A percentile compares a stretch with the other conserved stretches of the same genome.
These are phyloP conservation scores for Ophraella communa DNA, from an alignment of 2,888 invertebrate genomes.

Conservation along the genomic window DNA sequence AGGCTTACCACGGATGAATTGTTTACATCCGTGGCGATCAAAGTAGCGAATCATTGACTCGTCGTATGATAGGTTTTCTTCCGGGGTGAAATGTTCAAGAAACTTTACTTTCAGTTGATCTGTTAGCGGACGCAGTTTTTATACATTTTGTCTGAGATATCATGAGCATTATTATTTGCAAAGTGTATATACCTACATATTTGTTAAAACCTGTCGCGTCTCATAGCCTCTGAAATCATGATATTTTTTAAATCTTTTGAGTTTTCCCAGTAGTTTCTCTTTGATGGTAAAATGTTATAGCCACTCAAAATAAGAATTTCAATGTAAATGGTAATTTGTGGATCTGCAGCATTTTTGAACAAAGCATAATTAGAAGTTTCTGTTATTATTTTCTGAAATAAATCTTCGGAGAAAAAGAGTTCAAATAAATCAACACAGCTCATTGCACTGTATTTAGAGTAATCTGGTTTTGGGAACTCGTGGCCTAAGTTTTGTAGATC, in stretches of 20 bases:
- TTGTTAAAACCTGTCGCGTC: too few relatives aligned
- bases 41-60: neutral
- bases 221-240: too few relatives aligned
- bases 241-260: neutral
- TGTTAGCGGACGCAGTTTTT: too few relatives aligned
- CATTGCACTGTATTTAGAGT: neutral
- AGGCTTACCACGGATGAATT: neutral
- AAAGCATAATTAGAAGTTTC: neutral
- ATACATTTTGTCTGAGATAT: too few relatives aligned
- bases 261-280: neutral
- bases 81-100: too few relatives aligned
- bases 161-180: too few relatives aligned
- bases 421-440: conserved; percentile 4
- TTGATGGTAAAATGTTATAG: neutral
- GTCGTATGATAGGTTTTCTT: neutral
- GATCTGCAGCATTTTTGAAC: neutral
- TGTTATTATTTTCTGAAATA: neutral
- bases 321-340: neutral
- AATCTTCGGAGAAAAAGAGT: neutral
- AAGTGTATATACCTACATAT: too few relatives aligned
- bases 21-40: neutral
- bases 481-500: neutral
- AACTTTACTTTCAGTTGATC: too few relatives aligned
- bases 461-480: neutral
- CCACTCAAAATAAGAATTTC: neutral